These are phyloP conservation scores for Oreochromis aureus DNA, from an alignment of 2,113 vertebrate genomes.

Conservation along the genomic window DNA sequence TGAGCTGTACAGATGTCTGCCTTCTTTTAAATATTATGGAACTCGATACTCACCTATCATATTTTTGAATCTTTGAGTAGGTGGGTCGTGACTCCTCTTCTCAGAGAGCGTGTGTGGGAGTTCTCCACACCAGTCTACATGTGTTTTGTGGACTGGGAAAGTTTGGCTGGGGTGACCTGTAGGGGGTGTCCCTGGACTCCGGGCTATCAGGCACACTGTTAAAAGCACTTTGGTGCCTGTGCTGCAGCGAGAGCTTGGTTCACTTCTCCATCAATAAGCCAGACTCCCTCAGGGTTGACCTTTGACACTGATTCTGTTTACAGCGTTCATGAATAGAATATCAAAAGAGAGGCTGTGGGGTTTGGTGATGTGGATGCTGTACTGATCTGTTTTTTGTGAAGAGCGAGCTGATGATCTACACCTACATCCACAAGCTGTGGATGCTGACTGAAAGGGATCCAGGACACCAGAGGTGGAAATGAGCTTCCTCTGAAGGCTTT, in stretches of 20 bases:
- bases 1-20: background rate
- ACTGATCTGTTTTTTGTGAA: background rate
- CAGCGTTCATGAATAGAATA: background rate
- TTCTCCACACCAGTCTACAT: background rate
- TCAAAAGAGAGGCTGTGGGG: background rate
- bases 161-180: background rate
- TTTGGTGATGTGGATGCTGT: background rate
- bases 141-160: background rate
- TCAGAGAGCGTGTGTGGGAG: background rate
- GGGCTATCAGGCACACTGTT: accelerated
- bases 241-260: background rate
- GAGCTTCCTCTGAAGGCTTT: background rate
- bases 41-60: background rate
- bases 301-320: background rate
- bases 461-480: background rate
- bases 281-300: background rate
- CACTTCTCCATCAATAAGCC: background rate
- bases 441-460: background rate
- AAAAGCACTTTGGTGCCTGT: background rate
- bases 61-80: background rate
- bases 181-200: background rate
- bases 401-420: background rate
- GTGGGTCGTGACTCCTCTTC: background rate
- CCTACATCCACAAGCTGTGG: background rate
- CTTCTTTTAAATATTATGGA: background rate